These are phyloP conservation scores for Podargus strigoides DNA, from an alignment of 2,797 vertebrate genomes.

Conservation along the genomic window DNA sequence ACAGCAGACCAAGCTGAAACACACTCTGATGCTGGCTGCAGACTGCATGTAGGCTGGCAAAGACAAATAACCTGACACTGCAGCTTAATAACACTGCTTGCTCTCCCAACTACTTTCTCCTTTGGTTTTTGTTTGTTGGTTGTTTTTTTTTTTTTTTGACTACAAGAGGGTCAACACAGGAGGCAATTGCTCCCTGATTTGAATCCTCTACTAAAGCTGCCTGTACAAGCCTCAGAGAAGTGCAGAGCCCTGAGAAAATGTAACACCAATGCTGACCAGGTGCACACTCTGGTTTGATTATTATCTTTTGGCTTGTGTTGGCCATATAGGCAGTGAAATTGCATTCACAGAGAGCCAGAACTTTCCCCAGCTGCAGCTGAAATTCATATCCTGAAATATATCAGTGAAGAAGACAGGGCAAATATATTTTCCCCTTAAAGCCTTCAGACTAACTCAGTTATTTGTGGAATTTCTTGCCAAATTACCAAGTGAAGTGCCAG, in stretches of 20 bases:
- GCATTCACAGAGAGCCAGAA: background rate
- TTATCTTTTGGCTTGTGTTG: accelerated
- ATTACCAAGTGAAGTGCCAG: background rate
- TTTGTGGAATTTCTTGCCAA: background rate
- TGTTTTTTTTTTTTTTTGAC: background rate
- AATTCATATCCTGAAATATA: background rate
- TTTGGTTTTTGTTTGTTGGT: background rate
- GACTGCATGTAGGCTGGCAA: background rate
- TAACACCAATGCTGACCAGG: background rate
- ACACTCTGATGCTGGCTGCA: background rate
- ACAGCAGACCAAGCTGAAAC: background rate
- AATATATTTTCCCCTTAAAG: background rate
- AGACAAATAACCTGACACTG: conserved; percentile 1
- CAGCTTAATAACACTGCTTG: background rate
- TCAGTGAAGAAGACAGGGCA: background rate
- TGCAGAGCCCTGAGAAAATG: background rate
- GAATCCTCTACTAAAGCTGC: background rate
- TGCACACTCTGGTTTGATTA: background rate
- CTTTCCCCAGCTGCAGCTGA: background rate
- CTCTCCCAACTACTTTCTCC: background rate
- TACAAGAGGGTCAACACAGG: background rate
- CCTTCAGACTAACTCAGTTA: background rate
- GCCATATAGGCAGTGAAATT: background rate
- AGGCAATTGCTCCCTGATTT: background rate
- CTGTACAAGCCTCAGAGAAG: background rate